Conservation (phyloP, 2,888 invertebrate genomes). For the Crepidodera aurea region DNA sequence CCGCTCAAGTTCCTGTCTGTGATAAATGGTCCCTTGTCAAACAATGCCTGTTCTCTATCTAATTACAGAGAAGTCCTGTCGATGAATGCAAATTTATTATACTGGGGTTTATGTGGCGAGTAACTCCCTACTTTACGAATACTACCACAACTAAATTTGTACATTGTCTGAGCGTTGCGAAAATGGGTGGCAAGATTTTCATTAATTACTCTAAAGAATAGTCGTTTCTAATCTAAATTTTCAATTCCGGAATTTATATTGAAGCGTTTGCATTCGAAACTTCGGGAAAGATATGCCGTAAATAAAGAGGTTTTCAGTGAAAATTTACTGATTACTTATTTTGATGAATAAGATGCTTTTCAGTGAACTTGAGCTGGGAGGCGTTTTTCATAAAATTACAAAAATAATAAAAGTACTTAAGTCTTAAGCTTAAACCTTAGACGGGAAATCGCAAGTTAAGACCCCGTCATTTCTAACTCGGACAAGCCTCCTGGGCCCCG, state of each 20-base stretch:
- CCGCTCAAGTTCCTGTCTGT: slow-evolving; percentile 6
- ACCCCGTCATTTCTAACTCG: too few relatives aligned
- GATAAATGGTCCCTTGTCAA: slow-evolving; percentile 30
- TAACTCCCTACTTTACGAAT: slow-evolving; percentile 22
- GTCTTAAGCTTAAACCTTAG: too few relatives aligned
- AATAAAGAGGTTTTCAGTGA: background rate
- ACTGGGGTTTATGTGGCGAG: slow-evolving; percentile 25
- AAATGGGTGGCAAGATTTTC: slow-evolving; percentile 17
- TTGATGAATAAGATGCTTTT: too few relatives aligned
- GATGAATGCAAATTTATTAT: slow-evolving; percentile 32
- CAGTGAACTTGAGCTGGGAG: too few relatives aligned
- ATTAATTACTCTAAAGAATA: slow-evolving; percentile 25
- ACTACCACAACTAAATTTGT: slow-evolving; percentile 22
- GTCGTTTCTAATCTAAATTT: slow-evolving; percentile 18
- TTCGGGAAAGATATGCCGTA: background rate
- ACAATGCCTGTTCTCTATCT: slow-evolving; percentile 30
- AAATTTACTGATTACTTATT: too few relatives aligned
- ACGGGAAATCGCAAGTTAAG: too few relatives aligned
- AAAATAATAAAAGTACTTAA: too few relatives aligned
- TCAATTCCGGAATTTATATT: background rate
- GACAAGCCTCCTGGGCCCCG: too few relatives aligned
- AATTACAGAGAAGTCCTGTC: slow-evolving; percentile 32
- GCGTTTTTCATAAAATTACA: too few relatives aligned
- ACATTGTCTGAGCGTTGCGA: slow-evolving; percentile 13
- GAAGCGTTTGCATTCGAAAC: background rate